Conservation (phyloP, 2,797 vertebrate species). For the Sparidentex hasta region DNA sequence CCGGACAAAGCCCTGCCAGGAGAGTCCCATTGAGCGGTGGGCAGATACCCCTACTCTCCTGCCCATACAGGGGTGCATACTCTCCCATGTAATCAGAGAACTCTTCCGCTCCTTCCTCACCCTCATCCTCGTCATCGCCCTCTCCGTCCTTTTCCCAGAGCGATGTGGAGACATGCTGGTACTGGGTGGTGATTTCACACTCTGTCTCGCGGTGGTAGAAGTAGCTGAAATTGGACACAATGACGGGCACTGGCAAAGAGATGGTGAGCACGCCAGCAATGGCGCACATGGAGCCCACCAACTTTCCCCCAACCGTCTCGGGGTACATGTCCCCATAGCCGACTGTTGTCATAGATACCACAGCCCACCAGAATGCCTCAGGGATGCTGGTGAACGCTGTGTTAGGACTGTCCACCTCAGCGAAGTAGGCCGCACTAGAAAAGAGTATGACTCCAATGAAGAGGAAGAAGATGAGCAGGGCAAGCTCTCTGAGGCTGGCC, state of each 20-base stretch:
- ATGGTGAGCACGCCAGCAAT: constrained; percentile 96
- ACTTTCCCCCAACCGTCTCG: constrained; percentile 91
- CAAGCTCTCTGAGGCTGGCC: constrained; percentile 93
- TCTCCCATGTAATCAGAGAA: constrained; percentile 68
- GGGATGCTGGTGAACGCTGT: constrained; percentile 95
- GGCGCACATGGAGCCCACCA: constrained; percentile 95
- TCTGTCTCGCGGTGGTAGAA: constrained; percentile 94
- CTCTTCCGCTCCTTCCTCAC: constrained; percentile 59
- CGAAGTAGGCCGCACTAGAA: constrained; percentile 94
- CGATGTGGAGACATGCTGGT: constrained; percentile 85
- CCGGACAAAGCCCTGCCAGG: constrained; percentile 78
- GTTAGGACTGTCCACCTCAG: constrained; percentile 89
- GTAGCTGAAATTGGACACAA: constrained; percentile 97
- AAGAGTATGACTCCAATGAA: constrained; percentile 96
- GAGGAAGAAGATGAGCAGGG: constrained; percentile 96
- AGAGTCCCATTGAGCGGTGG: constrained; percentile 80
- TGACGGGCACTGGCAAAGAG: constrained; percentile 94
- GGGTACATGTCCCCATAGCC: constrained; percentile 97
- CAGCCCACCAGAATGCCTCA: constrained; percentile 96
- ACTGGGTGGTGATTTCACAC: constrained; percentile 86
- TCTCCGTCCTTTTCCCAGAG: constrained; percentile 84
- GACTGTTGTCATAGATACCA: constrained; percentile 96
- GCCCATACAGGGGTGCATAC: constrained; percentile 75
- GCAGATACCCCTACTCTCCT: constrained; percentile 60
- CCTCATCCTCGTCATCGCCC: constrained; percentile 39